Evolutionary conservation across 2,113 vertebrate species (phyloP).

Genomic region (Hippocampus barbouri): DNA sequence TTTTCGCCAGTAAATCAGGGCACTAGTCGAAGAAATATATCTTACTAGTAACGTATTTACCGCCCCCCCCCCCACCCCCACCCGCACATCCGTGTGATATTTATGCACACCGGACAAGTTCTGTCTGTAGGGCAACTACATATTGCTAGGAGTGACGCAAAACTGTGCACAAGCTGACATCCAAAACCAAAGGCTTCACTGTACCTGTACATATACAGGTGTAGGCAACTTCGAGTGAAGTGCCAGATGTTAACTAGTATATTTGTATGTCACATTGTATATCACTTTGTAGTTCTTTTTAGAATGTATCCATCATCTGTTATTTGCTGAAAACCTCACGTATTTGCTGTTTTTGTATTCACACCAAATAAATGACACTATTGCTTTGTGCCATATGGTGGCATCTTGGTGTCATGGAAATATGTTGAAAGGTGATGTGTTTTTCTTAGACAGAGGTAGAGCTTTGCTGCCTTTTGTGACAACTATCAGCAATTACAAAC

Average conservation of each 20-base stretch:
- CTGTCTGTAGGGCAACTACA: neutral
- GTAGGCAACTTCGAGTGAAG: neutral
- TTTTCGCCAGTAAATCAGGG: neutral
- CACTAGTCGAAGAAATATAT: neutral
- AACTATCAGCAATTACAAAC: neutral
- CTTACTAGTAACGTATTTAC: neutral
- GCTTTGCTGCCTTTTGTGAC: neutral
- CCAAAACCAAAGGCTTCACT: neutral
- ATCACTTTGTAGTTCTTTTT: neutral
- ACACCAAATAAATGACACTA: neutral
- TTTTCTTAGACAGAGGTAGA: neutral
- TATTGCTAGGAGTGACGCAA: neutral
- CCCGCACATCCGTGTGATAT: neutral
- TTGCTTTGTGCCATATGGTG: neutral
- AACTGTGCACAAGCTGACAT: neutral
- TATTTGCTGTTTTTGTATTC: no score
- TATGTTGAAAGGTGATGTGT: neutral
- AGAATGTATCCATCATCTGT: no score
- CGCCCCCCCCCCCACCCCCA: no score
- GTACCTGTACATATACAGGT: no score
- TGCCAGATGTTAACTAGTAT: neutral
- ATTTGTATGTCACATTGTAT: neutral
- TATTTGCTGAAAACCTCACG: no score
- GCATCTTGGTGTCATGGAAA: neutral
- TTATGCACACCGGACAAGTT: neutral